Percentiles rank a stretch among this genome's conserved stretches.
These are phyloP conservation scores for Dimorphilus gyrociliatus DNA, from an alignment of 2,888 invertebrate genomes.

Conservation along the genomic window DNA sequence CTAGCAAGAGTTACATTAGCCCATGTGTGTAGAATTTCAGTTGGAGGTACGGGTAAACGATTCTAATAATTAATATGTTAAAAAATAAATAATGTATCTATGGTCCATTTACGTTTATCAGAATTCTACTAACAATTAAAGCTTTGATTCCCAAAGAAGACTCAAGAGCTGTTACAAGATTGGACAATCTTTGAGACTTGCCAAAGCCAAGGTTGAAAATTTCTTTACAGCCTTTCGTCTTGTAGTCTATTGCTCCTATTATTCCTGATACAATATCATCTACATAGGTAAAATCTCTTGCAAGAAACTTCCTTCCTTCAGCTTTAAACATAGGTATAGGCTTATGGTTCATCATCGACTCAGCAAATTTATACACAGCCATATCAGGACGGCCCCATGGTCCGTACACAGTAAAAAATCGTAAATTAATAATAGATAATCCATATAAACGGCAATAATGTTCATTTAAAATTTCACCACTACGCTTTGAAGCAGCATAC, in stretches of 20 bases:
- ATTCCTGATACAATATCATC: conserved; percentile 12
- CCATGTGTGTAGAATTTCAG: conserved; percentile 11
- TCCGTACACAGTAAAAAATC: conserved; percentile 16
- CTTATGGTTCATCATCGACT: conserved; percentile 6
- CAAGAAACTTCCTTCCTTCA: conserved; percentile 6
- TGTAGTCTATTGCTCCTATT: conserved; percentile 7
- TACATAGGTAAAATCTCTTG: conserved; percentile 14
- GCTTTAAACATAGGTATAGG: conserved; percentile 8
- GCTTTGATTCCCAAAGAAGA: conserved; percentile 6
- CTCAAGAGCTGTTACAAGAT: conserved; percentile 7
- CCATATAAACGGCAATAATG: conserved; percentile 9
- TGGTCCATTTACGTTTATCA: not conserved
- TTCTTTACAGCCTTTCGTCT: conserved; percentile 8
- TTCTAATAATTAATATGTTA: conserved; percentile 5
- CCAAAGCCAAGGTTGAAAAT: conserved; percentile 12
- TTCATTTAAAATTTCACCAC: conserved; percentile 9
- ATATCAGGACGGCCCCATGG: conserved; percentile 15
- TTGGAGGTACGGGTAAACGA: conserved; percentile 10
- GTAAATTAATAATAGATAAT: conserved; percentile 8
- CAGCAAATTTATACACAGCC: conserved; percentile 13
- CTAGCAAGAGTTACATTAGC: conserved; percentile 8
- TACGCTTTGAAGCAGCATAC: conserved; percentile 14
- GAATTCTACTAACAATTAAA: conserved; percentile 7
- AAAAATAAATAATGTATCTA: not conserved
- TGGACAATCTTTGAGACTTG: conserved; percentile 9